Evolutionary conservation across 2,888 invertebrate species (phyloP).

Genomic region (Athalia rosae): DNA sequence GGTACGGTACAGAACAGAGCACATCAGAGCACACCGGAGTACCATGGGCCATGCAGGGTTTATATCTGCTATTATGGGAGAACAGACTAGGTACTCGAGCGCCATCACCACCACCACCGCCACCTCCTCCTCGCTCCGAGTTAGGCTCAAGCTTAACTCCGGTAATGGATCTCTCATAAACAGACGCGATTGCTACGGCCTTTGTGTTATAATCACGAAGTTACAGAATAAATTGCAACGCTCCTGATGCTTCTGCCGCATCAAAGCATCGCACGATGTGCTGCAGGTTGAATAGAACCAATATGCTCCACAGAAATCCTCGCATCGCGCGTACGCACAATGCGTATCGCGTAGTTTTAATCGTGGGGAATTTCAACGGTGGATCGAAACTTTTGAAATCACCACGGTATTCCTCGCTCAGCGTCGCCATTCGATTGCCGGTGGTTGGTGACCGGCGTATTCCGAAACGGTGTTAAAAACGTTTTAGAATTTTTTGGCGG

Average conservation of each 20-base stretch:
- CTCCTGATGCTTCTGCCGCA: background rate
- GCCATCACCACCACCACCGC: too few species aligned
- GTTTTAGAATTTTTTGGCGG: constrained; percentile 38
- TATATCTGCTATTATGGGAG: background rate
- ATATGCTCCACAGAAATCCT: too few species aligned
- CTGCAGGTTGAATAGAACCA: too few species aligned
- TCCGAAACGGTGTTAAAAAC: background rate
- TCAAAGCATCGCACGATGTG: constrained; percentile 14
- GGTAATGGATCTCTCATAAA: constrained; percentile 45
- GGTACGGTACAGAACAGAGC: background rate
- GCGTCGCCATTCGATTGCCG: background rate
- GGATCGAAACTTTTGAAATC: background rate
- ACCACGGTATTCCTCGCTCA: background rate
- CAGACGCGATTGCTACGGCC: constrained; percentile 42
- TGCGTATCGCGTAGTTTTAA: too few species aligned
- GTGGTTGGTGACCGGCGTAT: background rate
- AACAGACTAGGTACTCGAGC: constrained; percentile 1
- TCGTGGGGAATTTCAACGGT: too few species aligned
- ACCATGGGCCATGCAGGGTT: background rate
- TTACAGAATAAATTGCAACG: constrained; percentile 39
- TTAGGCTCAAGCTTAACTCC: constrained; percentile 39
- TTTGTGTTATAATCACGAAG: constrained; percentile 44
- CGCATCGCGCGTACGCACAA: too few species aligned
- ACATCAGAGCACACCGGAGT: background rate
- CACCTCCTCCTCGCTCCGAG: background rate